Conservation (phyloP, 1,140 invertebrate species). For the Drosophila nikananu region DNA sequence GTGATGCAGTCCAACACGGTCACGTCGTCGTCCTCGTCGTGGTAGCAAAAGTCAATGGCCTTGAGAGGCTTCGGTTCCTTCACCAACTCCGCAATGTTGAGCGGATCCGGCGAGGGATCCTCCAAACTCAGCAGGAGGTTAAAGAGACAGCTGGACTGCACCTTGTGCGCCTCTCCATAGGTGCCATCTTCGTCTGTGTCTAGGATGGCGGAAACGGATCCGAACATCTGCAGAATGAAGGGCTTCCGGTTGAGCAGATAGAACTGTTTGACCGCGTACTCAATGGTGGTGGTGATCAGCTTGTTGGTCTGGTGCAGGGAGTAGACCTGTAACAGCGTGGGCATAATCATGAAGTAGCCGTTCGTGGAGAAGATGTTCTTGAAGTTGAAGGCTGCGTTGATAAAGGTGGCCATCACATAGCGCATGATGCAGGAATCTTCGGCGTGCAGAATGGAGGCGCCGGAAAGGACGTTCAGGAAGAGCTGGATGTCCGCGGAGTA, state of each 20-base stretch:
- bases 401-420: constrained; percentile 98
- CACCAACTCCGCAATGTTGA: constrained; percentile 98
- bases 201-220: constrained; percentile 97
- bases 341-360: constrained; percentile 98
- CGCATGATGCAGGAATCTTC: constrained; percentile 98
- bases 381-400: constrained; percentile 99
- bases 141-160: constrained; percentile 95
- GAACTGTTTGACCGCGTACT: constrained; percentile 99
- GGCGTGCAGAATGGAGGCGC: constrained; percentile 97
- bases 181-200: constrained; percentile 95
- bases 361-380: constrained; percentile 99
- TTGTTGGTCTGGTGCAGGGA: constrained; percentile 99
- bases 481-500: constrained; percentile 98
- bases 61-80: constrained; percentile 98
- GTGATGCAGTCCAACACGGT: constrained; percentile 97
- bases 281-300: constrained; percentile 96
- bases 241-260: constrained; percentile 99
- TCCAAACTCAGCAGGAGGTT: constrained; percentile 96
- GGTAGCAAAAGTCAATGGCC: constrained; percentile 98
- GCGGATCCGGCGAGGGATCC: constrained; percentile 96
- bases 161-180: constrained; percentile 96
- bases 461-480: constrained; percentile 99
- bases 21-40: constrained; percentile 97
- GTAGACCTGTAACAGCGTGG: constrained; percentile 97
- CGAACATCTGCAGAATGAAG: constrained; percentile 99